Evolutionary conservation across 2,797 vertebrate genomes (phyloP), one percentile per base, ranked within the genome.

Genomic region (Geotrypetes seraphini): DNA sequence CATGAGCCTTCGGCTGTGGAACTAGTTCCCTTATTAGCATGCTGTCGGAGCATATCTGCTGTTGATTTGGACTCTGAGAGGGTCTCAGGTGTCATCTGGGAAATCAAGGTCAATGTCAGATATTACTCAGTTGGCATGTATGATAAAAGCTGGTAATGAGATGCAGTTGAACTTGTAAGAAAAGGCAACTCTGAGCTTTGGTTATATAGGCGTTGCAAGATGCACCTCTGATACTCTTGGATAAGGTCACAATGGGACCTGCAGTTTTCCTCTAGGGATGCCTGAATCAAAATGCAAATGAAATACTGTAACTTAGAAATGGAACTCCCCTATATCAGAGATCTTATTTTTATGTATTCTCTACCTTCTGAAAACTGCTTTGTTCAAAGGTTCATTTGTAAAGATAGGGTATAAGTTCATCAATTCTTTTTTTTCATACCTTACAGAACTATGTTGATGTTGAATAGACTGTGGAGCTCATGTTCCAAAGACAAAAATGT

Each of bases 71-170:
- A 64, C 50, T 39, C 53, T 21, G 37, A 17, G 22, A 10, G 16
- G 16, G 10, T 43, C 48, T 42, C 31, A 7, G 25, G 14, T 16
- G 43, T 36, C 63, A 15, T 51, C 21, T 46, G 61, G 59, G 69
- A 73, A 66, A 69, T 67, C 51, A 60, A 53, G 39, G 42, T 15
- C 39, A 11, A 2, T 30, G 11, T 43, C 45, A 28, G 22, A 57
- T 26, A 19, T 41, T 22, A 12, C 52, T 50, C 58, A 50, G 12
- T 13, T 1, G 1, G 32, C 11, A 30, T 18, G 34, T 39, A 39
- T 44, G 42, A 53, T 36, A 47, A 47, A 57, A 59, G 12, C 13
- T 22, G n/a, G 30, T 49, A 31, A 42, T 7, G 24, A 31, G 26
- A 42, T 33, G 14, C 19, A 39, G 42, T 38, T 47, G 10, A 47